Evolutionary conservation across 2,888 invertebrate genomes (phyloP).

Genomic region (Acanthosepion esculentum): DNA sequence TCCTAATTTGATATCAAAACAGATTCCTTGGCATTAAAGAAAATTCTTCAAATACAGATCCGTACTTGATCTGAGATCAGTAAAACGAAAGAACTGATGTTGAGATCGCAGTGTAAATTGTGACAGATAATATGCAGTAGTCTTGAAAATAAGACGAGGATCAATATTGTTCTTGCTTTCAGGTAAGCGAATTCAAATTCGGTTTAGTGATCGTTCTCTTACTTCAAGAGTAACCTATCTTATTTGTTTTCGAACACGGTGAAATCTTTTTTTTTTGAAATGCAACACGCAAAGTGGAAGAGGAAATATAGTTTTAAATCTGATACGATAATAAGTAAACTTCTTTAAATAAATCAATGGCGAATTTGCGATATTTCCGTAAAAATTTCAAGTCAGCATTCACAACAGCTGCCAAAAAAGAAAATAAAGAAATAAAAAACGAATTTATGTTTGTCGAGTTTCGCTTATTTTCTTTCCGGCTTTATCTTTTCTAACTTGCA

Average conservation of each 20-base stretch:
- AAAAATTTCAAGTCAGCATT: neutral
- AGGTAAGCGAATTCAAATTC: neutral
- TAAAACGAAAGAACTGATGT: neutral
- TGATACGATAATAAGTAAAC: neutral
- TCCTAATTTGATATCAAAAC: neutral
- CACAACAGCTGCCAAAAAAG: neutral
- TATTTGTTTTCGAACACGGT: neutral
- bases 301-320: neutral
- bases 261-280: neutral
- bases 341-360: neutral
- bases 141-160: neutral
- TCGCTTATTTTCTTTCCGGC: neutral
- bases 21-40: neutral
- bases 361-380: neutral
- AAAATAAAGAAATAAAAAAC: neutral
- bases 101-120: neutral
- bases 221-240: neutral
- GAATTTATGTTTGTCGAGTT: neutral
- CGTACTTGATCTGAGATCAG: neutral
- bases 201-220: neutral
- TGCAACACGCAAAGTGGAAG: neutral
- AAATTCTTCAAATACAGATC: neutral
- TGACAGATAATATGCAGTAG: neutral
- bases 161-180: neutral
- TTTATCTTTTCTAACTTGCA: neutral